These are phyloP conservation scores for Bemisia tabaci DNA, from an alignment of 1,140 invertebrate species.

Conservation along the genomic window DNA sequence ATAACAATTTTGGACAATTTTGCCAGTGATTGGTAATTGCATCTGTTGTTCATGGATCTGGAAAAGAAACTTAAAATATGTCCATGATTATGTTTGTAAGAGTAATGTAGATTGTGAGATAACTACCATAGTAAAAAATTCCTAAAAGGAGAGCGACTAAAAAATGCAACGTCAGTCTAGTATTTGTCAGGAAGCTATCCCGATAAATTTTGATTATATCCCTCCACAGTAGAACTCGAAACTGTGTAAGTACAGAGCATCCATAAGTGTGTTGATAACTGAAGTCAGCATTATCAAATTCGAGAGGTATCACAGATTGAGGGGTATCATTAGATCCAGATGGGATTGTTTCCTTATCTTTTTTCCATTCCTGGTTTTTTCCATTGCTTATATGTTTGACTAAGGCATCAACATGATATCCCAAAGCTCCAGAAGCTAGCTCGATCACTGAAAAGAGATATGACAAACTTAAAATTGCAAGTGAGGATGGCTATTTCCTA, in stretches of 20 bases:
- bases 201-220: background rate
- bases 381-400: background rate
- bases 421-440: background rate
- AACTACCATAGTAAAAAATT: background rate
- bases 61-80: no score
- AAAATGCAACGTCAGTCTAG: background rate
- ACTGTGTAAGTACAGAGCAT: background rate
- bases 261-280: background rate
- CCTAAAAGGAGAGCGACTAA: background rate
- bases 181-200: background rate
- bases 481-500: no score
- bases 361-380: background rate
- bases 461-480: background rate
- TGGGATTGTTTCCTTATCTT: background rate
- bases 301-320: no score
- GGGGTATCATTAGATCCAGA: background rate
- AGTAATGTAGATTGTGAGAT: no score
- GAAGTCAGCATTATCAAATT: no score
- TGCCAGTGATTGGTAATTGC: no score
- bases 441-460: background rate
- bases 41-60: no score
- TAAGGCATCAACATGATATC: background rate
- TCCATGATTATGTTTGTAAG: no score
- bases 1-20: no score
- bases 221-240: background rate